Evolutionary conservation across 2,888 invertebrate species (phyloP).

Genomic region (Patella pellucida): DNA sequence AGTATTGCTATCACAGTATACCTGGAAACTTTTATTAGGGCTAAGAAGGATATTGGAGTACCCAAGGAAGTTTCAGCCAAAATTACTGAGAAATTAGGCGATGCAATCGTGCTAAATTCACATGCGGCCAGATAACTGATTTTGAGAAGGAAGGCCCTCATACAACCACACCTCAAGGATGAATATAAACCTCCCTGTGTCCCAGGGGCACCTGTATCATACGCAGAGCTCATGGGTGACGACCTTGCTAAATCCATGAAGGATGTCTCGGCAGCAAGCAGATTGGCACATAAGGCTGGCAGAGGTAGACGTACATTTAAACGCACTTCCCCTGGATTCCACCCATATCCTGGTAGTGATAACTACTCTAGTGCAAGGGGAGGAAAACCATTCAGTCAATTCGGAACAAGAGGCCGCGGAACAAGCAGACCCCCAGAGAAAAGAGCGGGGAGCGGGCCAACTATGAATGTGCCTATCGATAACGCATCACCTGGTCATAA

Average conservation of each 20-base stretch:
- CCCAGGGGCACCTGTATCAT: not conserved
- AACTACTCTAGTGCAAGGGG: not conserved
- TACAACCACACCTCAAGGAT: not conserved
- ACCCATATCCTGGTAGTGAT: no score
- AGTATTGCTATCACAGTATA: not conserved
- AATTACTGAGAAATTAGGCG: not conserved
- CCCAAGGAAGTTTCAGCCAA: not conserved
- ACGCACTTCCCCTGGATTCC: no score
- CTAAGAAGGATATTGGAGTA: not conserved
- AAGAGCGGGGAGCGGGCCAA: not conserved
- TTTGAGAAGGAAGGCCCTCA: not conserved
- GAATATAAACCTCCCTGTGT: not conserved
- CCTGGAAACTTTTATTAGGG: not conserved
- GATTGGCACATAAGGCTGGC: not conserved
- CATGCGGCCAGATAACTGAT: not conserved
- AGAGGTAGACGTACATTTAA: not conserved
- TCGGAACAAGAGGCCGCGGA: not conserved
- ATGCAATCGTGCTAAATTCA: not conserved
- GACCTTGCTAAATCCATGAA: not conserved
- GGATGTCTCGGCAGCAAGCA: not conserved
- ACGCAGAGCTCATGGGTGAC: not conserved
- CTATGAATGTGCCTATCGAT: not conserved
- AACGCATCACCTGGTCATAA: not conserved
- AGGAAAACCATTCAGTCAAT: not conserved
- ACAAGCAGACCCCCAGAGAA: not conserved